Percentiles rank a stretch among this genome's conserved stretches.
phyloP scores from a whole-genome alignment of 2,797 vertebrate genomes.

The Etheostoma perlongum region DNA sequence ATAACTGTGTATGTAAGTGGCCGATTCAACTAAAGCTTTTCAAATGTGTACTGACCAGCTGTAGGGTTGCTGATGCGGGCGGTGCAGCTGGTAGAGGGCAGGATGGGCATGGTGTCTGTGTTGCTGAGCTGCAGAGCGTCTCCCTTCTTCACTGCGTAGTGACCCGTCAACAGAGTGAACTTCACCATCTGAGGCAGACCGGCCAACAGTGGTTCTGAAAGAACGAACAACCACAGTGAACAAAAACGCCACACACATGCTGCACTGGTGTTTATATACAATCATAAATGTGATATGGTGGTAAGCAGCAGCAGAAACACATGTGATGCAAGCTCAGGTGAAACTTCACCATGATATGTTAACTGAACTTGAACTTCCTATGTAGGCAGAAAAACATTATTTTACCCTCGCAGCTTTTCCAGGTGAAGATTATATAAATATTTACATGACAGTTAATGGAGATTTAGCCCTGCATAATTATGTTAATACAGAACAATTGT shows the following conservation, averaged over 20 bases:
- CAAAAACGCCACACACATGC: neutral
- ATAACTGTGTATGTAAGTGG: neutral
- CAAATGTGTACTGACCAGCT: constrained; percentile 80
- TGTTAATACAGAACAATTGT: neutral
- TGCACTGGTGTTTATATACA: neutral
- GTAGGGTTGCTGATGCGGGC: constrained; percentile 89
- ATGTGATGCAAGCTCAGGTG: neutral
- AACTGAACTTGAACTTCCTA: neutral
- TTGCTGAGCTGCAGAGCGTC: constrained; percentile 97
- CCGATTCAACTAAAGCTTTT: neutral
- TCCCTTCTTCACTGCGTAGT: constrained; percentile 93
- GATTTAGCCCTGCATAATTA: neutral
- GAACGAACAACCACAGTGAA: constrained; percentile 30
- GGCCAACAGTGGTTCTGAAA: constrained; percentile 93
- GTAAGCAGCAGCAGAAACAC: neutral
- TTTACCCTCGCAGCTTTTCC: neutral
- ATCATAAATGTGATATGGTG: neutral
- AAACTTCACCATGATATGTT: neutral
- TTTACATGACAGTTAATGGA: neutral
- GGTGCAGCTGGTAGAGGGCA: constrained; percentile 84
- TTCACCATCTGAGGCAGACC: constrained; percentile 96
- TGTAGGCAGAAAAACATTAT: neutral
- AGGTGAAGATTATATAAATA: neutral
- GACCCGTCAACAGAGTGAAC: constrained; percentile 94
- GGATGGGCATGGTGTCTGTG: constrained; percentile 90